These are phyloP conservation scores for Channa argus DNA, from an alignment of 2,113 vertebrate genomes.

Conservation along the genomic window DNA sequence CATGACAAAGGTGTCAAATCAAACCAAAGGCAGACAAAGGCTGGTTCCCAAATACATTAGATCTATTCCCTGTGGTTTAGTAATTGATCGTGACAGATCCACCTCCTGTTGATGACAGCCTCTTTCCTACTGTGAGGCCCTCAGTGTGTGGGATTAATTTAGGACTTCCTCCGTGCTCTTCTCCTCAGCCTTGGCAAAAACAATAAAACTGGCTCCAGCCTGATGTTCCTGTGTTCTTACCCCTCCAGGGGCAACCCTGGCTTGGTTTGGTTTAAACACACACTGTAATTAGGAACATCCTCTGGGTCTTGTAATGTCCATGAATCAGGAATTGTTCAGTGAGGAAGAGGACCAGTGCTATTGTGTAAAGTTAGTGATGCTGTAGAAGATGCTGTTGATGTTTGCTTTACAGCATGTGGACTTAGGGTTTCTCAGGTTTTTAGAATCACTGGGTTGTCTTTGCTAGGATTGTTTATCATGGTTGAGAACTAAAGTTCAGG, in stretches of 20 bases:
- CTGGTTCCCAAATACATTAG: conserved; percentile 65
- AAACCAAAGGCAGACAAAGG: conserved; percentile 51
- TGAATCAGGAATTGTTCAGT: conserved; percentile 58
- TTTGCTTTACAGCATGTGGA: conserved; percentile 41
- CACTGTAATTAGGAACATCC: conserved; percentile 77
- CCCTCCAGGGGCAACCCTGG: conserved; percentile 65
- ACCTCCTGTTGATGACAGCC: conserved; percentile 77
- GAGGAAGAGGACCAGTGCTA: conserved; percentile 40
- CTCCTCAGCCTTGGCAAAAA: conserved; percentile 67
- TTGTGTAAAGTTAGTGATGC: conserved; percentile 32
- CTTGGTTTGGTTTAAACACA: conserved; percentile 63
- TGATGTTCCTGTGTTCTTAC: conserved; percentile 59
- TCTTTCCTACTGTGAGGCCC: conserved; percentile 65
- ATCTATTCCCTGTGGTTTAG: conserved; percentile 63
- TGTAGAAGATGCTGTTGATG: conserved; percentile 13
- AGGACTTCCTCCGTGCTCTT: conserved; percentile 73
- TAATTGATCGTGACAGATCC: conserved; percentile 80
- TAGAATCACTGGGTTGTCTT: conserved; percentile 60
- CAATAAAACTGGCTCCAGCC: conserved; percentile 68
- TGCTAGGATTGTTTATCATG: conserved; percentile 46
- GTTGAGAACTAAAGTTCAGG: conserved; percentile 43
- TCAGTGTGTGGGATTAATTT: conserved; percentile 77
- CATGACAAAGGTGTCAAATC: conserved; percentile 15
- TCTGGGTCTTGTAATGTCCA: conserved; percentile 66
- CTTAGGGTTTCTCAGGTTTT: conserved; percentile 23